Evolutionary conservation across 2,888 invertebrate species (phyloP).

Genomic region (Scrobipalpa atriplicella): DNA sequence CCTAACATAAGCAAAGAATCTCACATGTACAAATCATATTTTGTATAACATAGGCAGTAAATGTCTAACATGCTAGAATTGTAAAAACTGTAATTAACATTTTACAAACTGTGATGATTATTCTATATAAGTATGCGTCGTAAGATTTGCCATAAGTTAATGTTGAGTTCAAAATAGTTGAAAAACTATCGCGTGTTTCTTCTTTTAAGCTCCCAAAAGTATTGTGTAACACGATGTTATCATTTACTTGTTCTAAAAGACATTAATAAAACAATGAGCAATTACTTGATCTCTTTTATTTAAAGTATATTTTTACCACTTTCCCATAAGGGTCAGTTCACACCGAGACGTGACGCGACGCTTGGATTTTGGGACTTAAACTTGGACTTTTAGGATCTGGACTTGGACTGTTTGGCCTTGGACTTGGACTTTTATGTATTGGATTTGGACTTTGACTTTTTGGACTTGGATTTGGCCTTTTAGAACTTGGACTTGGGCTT

Average conservation of each 20-base stretch:
- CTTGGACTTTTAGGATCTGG: too few species aligned
- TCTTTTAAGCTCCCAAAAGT: background rate
- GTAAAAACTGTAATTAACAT: constrained; percentile 11
- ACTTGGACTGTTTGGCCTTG: too few species aligned
- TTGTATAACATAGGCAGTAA: constrained; percentile 6
- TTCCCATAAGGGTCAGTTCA: too few species aligned
- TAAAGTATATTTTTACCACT: background rate
- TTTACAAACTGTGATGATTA: constrained; percentile 65
- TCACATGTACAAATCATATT: constrained; percentile 36
- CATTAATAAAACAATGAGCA: background rate
- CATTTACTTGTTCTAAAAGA: constrained; percentile 1
- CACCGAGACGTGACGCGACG: too few species aligned
- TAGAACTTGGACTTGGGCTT: too few species aligned
- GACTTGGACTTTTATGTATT: too few species aligned
- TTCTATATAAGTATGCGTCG: constrained; percentile 56
- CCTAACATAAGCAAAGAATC: constrained; percentile 33
- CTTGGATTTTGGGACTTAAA: too few species aligned
- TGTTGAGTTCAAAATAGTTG: constrained; percentile 52
- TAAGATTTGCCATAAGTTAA: constrained; percentile 56
- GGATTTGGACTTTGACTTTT: too few species aligned
- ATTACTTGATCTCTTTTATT: constrained; percentile 1
- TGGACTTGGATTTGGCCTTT: too few species aligned
- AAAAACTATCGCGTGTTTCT: background rate
- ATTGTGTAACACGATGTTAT: background rate
- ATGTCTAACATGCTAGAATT: background rate